Evolutionary conservation across 2,888 invertebrate species (phyloP), one percentile per base, ranked within the genome.

Genomic region (Lissocephala sabroskyi): DNA sequence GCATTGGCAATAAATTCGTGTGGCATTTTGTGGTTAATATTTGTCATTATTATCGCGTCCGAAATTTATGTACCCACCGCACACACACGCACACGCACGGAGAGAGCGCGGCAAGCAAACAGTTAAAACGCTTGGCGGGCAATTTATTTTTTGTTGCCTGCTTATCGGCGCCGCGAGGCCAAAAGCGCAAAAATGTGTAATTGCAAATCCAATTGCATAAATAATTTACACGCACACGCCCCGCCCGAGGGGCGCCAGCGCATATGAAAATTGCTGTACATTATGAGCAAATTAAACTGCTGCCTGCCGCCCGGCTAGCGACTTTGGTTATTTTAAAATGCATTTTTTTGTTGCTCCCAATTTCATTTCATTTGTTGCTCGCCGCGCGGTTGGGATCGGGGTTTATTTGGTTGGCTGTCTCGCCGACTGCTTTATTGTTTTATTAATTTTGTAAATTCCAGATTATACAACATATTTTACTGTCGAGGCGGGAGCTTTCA

Each of bases 401-500:
- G 4, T 14, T 9, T 35, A 14, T 40, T 18, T 35, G 23, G 39
- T 41, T 16, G 26, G 5, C 13, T 36, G 18, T 28, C 14, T 26
- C n/a, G 19, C 14, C 41, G 37, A 35, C 28, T 45, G 50, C 43
- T 52, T 62, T 56, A 59, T 61, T 62, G 68, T 56, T 64, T 63
- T 64, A 76, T 70, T 77, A 62, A 62, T 67, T 63, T 56, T 61
- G 61, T 57, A 66, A 78, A 75, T 76, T 68, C 66, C 58, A 76
- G 78, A 78, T 75, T 75, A 75, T 78, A 66, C 73, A 73, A 59
- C 76, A 78, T 73, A 71, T 78, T 65, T 64, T 57, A 70, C 55
- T 47, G 62, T 51, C 29, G n/a, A 40, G 32, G n/a, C 17, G 18
- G n/a, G n/a, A n/a, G n/a, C n/a, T n/a, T n/a, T n/a, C n/a, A n/a